Base-by-base conservation (phyloP, 1,140 invertebrate genomes). In the Nasonia longicornis region DNA sequence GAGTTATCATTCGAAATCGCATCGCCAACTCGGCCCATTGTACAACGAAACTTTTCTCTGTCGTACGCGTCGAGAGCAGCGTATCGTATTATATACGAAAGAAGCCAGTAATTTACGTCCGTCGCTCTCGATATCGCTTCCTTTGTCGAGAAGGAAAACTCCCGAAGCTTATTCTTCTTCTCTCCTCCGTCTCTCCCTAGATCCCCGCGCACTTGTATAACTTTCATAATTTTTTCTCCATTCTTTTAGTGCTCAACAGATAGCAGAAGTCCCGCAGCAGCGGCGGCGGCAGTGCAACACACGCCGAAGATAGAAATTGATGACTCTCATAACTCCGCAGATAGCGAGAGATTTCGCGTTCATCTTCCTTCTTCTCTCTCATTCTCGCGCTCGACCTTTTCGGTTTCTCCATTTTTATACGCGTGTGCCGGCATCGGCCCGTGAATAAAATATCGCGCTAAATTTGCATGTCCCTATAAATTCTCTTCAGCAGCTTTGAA, bases 381-480 rank as follows among this genome's bases (percentile, higher is more conserved):
- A 3, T 70, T 77, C 76, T n/a, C 22, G 12, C 67, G 3, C 35
- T 48, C 31, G 58, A 38, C 58, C 48, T 10, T 72, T n/a, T 48
- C 71, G 71, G 35, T 1, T 38, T n/a, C 71, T 72, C 71, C 20
- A 20, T 48, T 78, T 70, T 78, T 67, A 26, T 26, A 26, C 26
- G 26, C 64, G 16, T 69, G 64, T 26, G 71, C n/a, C 26, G 66
- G 42, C 67, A 70, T 52, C 45, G 29, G 45, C 72, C 22, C 48
- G 69, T 72, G 84, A 83, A 86, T 88, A 85, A 88, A 86, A 88
- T 87, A 85, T 81, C 85, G 86, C 86, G 86, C 86, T 84, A 87
- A 87, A 87, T 88, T 87, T 88, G 84, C 87, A 88, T 87, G 83
- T 80, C 77, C 75, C 77, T 74, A 83, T 87, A 84, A 85, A 86